Base-by-base conservation (phyloP, 1,140 invertebrate species). In the Drosophila quadrilineata region DNA sequence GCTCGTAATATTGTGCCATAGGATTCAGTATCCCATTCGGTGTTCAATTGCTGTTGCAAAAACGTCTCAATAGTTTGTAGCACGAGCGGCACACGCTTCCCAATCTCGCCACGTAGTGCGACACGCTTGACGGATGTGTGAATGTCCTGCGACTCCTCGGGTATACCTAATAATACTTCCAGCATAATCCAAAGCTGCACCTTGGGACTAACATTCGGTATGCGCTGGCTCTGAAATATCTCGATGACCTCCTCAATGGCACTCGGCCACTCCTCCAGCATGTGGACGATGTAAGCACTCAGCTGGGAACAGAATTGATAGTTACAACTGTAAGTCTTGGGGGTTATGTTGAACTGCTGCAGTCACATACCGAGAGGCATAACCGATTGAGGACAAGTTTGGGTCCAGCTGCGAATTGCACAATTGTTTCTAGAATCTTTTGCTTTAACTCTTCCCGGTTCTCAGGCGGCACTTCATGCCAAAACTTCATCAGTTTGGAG, bases 381-480 rank as follows among this genome's bases (percentile, higher is more conserved):
- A 98, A 91, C 74, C 95, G 93, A 74, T 95, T 96, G 8, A 96
- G 91, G 36, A 98, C 94, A 70, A 97, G 92, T 90, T 95, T 96
- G 21, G 95, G 95, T 16, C 95, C 95, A 76, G 92, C 92, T 14
- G 93, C 92, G 89, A 94, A 96, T 59, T 92, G 92, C 49, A 95
- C 92, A 56, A 98, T 93, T 31, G 93, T 92, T 74, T 95, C 93
- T 6, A 98, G 90, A 38, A 98, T 91, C 84, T 94, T 93, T 66
- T 94, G 93, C 79, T 94, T 94, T 0, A 98, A 90, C 70, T 91
- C 92, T 67, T 93, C 91, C 89, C 96, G 94, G 69, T 96, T 94
- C 45, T 94, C 93, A 41, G 91, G 87, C 17, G 96, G 96, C 22
- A 98, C 92, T 91, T 98, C 95, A 77, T 93, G 91, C 95, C 95